Base-by-base conservation (phyloP, 37 sponge, comb jelly and placozoan genomes). In the Aphrocallistes beatrix region DNA sequence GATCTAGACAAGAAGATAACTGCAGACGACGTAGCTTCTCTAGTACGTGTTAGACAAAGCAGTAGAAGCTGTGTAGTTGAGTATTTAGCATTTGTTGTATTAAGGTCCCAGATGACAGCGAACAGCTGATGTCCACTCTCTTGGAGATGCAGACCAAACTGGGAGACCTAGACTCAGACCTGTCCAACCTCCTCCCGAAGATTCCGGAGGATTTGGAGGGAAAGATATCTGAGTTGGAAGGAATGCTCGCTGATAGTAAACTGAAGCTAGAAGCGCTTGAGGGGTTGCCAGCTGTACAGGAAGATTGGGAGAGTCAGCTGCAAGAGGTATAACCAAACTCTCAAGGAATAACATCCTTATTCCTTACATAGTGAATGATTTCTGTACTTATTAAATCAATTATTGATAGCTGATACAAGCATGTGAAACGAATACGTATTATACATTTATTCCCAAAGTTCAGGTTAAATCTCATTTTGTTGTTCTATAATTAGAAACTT, bases 81-180 rank as follows among this genome's bases (percentile, higher is more conserved):
- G n/a, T n/a, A n/a, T n/a, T n/a, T n/a, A n/a, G n/a, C n/a, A n/a
- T n/a, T n/a, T n/a, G n/a, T n/a, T n/a, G n/a, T n/a, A n/a, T n/a
- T n/a, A 8, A 60, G 75, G 75, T 60, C 8, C 75, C 75, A 19
- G 75, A 60, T 13, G 75, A 60, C 34, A 60, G 81, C 37, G 86
- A 88, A 19, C 39, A 60, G 47, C 38, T 95, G 81, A 84, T 93
- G 88, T 87, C 96, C 0, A 90, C 85, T 40, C 51, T 95, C 1
- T 23, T 95, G 37, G 93, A 95, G 38, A 51, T 95, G 60, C 96
- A 95, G 85, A 86, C 49, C 40, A 90, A 90, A 42, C 82, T 95
- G 34, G 81, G 51, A 10, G 86, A 82, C 0, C 37, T 93, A 21
- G 96, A 95, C 85, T 86, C 90, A 89, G 37, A 86, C 49, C 40